Evolutionary conservation across 2,113 vertebrate species (phyloP).

Genomic region (Daubentonia madagascariensis): DNA sequence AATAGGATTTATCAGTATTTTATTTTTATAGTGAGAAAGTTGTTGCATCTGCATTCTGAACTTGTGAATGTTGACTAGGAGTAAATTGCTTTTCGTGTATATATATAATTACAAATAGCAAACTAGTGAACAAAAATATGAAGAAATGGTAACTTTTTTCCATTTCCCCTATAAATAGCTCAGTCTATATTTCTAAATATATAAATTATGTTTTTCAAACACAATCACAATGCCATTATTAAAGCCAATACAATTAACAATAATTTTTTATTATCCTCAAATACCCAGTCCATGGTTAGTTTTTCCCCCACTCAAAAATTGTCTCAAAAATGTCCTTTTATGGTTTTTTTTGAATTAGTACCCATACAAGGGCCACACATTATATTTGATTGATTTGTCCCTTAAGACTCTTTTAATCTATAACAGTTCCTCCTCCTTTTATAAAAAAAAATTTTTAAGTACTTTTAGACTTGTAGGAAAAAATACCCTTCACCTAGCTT

Average conservation of each 20-base stretch:
- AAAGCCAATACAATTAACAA: not conserved
- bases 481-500: not conserved
- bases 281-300: not conserved
- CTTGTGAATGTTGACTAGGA: not conserved
- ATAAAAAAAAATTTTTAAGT: not conserved
- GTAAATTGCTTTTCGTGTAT: not conserved
- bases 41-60: conserved; percentile 2
- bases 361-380: not conserved
- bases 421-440: not conserved
- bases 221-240: not conserved
- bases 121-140: conserved; percentile 20
- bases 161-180: not conserved
- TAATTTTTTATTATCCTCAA: conserved; percentile 24
- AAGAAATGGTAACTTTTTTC: not conserved
- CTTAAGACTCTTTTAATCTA: not conserved
- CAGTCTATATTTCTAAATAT: conserved; percentile 24
- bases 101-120: not conserved
- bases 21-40: conserved; percentile 5
- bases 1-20: not conserved
- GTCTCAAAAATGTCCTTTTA: not conserved
- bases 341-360: not conserved
- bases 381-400: not conserved
- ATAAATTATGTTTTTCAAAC: not conserved
- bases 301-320: not conserved
- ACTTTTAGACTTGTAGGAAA: conserved; percentile 15